Conservation (phyloP, 2,888 invertebrate genomes). For the Hirudinaria manillensis region DNA sequence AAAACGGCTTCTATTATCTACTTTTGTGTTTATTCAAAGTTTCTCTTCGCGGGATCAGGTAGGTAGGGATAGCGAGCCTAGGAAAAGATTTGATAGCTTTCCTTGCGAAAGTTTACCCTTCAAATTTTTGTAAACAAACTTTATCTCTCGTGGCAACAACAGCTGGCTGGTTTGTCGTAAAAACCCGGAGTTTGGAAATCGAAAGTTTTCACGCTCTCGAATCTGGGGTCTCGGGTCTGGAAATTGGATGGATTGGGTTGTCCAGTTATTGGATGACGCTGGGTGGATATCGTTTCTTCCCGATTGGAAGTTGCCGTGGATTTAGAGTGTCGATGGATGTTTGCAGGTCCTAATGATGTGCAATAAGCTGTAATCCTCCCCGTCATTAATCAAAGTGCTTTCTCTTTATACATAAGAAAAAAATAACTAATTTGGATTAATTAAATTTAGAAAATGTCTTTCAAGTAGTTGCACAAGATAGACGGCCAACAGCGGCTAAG, state of each 20-base stretch:
- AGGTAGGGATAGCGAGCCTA: not conserved
- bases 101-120: not conserved
- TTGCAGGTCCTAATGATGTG: too few relatives aligned
- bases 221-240: not conserved
- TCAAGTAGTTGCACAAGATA: constrained; percentile 4
- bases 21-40: constrained; percentile 3
- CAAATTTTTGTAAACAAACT: constrained; percentile 12
- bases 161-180: not conserved
- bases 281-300: too few relatives aligned
- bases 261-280: too few relatives aligned
- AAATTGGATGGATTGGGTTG: not conserved
- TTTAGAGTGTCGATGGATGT: too few relatives aligned
- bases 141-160: not conserved
- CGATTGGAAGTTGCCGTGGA: too few relatives aligned
- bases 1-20: not conserved
- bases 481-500: not conserved
- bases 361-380: too few relatives aligned
- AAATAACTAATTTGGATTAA: not conserved
- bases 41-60: not conserved
- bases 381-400: too few relatives aligned
- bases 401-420: too few relatives aligned
- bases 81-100: constrained; percentile 10
- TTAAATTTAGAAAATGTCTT: constrained; percentile 12
- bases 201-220: not conserved
- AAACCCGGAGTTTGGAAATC: too few relatives aligned